A percentile compares a stretch with the other conserved stretches of the same genome.
Evolutionary conservation across 2,888 invertebrate species (phyloP).

Genomic region (Caenorhabditis sp.): DNA sequence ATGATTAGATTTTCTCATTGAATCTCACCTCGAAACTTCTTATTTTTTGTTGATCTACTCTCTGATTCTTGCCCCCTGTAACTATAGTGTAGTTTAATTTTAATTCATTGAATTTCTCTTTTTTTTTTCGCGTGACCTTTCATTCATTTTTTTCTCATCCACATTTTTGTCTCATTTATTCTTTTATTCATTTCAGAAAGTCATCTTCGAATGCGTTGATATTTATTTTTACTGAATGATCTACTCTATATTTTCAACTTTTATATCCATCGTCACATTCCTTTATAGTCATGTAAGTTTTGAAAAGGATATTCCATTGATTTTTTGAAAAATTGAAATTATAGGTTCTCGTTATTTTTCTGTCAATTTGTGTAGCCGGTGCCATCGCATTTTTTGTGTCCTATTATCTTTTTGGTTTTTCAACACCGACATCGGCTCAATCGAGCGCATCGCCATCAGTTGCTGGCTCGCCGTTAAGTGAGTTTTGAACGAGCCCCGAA

Average conservation of each 20-base stretch:
- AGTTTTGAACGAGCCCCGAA: constrained; percentile 9
- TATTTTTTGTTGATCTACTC: too few species aligned
- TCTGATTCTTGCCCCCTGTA: too few species aligned
- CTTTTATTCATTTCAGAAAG: background rate
- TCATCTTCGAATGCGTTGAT: constrained; percentile 28
- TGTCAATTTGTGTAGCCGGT: constrained; percentile 33
- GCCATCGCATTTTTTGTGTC: constrained; percentile 49
- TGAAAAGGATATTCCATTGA: background rate
- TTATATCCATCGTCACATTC: constrained; percentile 41
- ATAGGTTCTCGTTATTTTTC: constrained; percentile 44
- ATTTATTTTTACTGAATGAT: constrained; percentile 30
- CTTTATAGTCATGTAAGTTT: constrained; percentile 48
- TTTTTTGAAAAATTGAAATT: constrained; percentile 9
- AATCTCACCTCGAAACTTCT: too few species aligned
- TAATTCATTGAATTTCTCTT: too few species aligned
- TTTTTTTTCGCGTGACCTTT: background rate
- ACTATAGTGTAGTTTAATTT: background rate
- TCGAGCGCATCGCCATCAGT: constrained; percentile 15
- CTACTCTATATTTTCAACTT: constrained; percentile 44
- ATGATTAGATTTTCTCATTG: too few species aligned
- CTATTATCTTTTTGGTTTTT: constrained; percentile 50
- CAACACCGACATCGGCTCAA: constrained; percentile 9
- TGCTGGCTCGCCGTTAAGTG: constrained; percentile 33
- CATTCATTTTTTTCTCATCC: constrained; percentile 1
- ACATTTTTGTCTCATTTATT: too few species aligned